Percentiles rank a stretch among this genome's conserved stretches.
phyloP scores from a whole-genome alignment of 1,140 invertebrate genomes.

The Heterodera schachtii region DNA sequence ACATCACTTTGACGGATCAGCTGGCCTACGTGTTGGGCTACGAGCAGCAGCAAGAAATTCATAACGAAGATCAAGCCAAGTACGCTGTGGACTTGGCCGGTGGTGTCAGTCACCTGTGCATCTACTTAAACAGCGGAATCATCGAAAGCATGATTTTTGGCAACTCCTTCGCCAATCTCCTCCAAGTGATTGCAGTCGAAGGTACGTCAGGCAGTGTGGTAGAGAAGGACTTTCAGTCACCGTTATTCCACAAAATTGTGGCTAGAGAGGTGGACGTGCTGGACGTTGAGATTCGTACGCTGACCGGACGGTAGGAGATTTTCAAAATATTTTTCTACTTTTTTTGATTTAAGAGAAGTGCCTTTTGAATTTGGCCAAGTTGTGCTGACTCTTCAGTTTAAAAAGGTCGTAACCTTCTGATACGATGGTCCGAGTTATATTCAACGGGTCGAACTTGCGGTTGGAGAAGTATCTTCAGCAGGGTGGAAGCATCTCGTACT shows the following conservation, averaged over 20 bases:
- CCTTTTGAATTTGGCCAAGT: neutral
- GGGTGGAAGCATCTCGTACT: neutral
- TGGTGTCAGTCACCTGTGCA: too few relatives aligned
- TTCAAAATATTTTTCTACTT: too few relatives aligned
- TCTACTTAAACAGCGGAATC: too few relatives aligned
- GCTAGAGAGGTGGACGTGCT: conserved; percentile 23
- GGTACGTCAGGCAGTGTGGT: neutral
- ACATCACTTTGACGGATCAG: conserved; percentile 7
- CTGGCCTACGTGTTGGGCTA: conserved; percentile 13
- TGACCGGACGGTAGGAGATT: conserved; percentile 14
- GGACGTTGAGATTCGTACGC: conserved; percentile 24
- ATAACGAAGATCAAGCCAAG: neutral
- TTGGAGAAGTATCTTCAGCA: conserved; percentile 16
- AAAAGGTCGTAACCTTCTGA: neutral
- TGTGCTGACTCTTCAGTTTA: neutral
- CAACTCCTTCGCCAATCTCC: neutral
- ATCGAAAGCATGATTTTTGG: conserved; percentile 32
- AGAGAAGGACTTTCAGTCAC: conserved; percentile 31
- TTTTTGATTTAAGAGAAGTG: neutral
- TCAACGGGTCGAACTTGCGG: conserved; percentile 14
- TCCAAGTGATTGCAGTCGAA: neutral
- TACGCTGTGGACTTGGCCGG: too few relatives aligned
- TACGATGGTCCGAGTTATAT: conserved; percentile 34
- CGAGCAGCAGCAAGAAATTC: neutral
- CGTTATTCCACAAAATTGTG: conserved; percentile 22